Conservation (phyloP, 2,113 vertebrate species). For the Sminthopsis crassicaudata region DNA sequence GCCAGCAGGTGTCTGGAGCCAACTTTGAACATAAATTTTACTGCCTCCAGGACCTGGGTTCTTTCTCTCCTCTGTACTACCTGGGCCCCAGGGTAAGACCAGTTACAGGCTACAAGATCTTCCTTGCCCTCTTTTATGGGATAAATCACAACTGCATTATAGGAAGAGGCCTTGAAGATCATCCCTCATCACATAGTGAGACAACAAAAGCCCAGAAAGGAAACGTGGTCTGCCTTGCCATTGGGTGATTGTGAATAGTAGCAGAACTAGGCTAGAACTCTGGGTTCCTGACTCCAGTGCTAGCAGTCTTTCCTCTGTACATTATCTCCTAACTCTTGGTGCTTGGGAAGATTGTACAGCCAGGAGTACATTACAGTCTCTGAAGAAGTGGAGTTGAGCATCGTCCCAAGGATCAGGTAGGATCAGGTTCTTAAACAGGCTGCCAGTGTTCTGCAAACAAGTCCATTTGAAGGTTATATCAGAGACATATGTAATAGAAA, state of each 20-base stretch:
- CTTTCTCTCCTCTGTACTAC: background rate
- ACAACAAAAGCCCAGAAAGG: background rate
- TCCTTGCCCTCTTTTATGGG: background rate
- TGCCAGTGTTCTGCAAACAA: background rate
- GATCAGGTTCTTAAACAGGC: background rate
- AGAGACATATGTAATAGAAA: background rate
- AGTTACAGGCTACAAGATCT: background rate
- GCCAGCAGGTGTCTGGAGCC: background rate
- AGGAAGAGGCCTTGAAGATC: background rate
- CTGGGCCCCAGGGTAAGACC: background rate
- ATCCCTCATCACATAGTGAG: background rate
- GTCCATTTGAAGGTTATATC: background rate
- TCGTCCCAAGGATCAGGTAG: background rate
- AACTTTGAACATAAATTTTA: background rate
- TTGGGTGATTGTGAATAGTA: background rate
- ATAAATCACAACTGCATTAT: background rate
- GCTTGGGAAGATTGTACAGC: background rate
- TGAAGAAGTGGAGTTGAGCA: background rate
- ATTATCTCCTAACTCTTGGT: background rate
- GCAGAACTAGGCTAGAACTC: background rate
- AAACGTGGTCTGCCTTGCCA: background rate
- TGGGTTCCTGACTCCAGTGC: background rate
- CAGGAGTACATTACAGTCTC: background rate
- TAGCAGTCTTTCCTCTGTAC: background rate
- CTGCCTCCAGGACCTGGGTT: background rate